Evolutionary conservation across 2,113 vertebrate genomes (phyloP).

Genomic region (Lamprologus speciosus): DNA sequence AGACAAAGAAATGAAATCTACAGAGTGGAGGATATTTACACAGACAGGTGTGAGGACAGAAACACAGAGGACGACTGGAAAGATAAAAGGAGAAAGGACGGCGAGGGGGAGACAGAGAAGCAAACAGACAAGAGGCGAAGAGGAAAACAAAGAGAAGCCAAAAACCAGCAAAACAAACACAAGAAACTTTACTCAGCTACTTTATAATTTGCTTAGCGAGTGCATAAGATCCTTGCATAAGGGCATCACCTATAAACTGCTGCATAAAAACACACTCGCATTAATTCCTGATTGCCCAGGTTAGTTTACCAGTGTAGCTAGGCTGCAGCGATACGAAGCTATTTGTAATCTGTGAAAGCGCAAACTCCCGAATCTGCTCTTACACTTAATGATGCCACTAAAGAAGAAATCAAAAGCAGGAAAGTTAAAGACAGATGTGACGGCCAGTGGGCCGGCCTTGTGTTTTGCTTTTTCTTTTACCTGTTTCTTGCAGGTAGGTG

Average conservation of each 20-base stretch:
- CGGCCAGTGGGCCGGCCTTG: fast-evolving
- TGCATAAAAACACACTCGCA: neutral
- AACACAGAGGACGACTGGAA: neutral
- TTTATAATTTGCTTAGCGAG: neutral
- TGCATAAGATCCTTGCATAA: neutral
- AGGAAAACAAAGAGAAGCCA: neutral
- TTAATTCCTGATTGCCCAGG: neutral
- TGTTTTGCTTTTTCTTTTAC: too few species aligned
- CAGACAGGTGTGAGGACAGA: neutral
- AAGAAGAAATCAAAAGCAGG: too few species aligned
- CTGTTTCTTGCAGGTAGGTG: too few species aligned
- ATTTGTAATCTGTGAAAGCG: neutral
- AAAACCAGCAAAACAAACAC: neutral
- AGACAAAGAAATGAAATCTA: neutral
- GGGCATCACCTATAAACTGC: neutral
- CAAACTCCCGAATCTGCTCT: neutral
- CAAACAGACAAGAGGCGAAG: neutral
- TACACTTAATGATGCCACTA: neutral
- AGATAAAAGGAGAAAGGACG: neutral
- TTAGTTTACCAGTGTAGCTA: neutral
- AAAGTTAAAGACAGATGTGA: too few species aligned
- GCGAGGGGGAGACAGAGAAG: neutral
- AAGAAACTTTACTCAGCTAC: neutral
- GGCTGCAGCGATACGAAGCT: neutral
- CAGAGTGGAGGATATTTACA: neutral